A percentile compares a stretch with the other conserved stretches of the same genome.
Conservation (phyloP, 2,888 invertebrate species). For the Osmoderma eremita region DNA sequence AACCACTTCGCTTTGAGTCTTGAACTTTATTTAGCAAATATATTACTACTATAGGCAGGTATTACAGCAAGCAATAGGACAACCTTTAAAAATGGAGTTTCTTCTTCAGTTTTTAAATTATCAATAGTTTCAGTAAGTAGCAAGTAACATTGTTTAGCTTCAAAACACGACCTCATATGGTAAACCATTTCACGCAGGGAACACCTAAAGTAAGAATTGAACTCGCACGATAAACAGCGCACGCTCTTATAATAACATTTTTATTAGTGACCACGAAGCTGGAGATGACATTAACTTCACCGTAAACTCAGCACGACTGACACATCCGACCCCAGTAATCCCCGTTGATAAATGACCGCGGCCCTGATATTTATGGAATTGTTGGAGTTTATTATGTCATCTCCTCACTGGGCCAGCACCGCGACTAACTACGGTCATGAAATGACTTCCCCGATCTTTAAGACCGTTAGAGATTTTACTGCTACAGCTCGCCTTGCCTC, state of each 20-base stretch:
- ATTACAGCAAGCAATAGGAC: too few species aligned
- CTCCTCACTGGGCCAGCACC: conserved; percentile 39
- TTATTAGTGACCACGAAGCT: conserved; percentile 60
- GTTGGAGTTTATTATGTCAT: conserved; percentile 53
- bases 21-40: too few species aligned
- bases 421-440: conserved; percentile 36
- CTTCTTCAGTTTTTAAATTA: too few species aligned
- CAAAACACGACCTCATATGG: not conserved
- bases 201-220: conserved; percentile 11
- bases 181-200: not conserved
- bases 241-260: conserved; percentile 62
- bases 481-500: conserved; percentile 26
- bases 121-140: too few species aligned
- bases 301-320: conserved; percentile 57
- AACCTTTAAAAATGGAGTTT: too few species aligned
- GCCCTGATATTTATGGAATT: conserved; percentile 57
- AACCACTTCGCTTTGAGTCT: too few species aligned
- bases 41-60: too few species aligned
- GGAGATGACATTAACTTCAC: conserved; percentile 61
- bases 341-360: conserved; percentile 56
- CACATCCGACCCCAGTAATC: conserved; percentile 57
- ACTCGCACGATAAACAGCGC: conserved; percentile 51
- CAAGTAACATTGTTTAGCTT: too few species aligned
- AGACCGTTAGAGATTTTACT: conserved; percentile 34
- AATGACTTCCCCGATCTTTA: conserved; percentile 29